Evolutionary conservation across 1,140 invertebrate species (phyloP).

Genomic region (Acromyrmex heyeri): DNA sequence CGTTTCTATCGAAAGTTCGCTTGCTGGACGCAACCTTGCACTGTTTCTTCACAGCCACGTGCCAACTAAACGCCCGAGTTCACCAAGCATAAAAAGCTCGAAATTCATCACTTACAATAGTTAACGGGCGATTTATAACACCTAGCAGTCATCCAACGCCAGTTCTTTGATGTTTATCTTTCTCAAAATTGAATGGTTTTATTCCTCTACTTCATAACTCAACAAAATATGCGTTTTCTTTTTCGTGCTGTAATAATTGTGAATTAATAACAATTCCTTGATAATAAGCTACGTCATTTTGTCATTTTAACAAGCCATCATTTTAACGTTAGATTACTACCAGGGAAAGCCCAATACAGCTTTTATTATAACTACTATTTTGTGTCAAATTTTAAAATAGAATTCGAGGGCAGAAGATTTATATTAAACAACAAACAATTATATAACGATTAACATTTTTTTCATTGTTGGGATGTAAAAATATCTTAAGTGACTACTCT

Average conservation of each 20-base stretch:
- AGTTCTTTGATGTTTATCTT: neutral
- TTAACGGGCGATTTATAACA: neutral
- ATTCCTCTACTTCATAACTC: neutral
- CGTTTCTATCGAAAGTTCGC: conserved; percentile 35
- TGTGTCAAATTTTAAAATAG: too few relatives aligned
- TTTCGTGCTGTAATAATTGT: neutral
- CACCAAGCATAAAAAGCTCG: neutral
- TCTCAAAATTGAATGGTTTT: neutral
- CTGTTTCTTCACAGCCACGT: conserved; percentile 2
- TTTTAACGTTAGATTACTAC: too few relatives aligned
- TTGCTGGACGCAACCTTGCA: neutral
- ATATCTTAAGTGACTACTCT: too few relatives aligned
- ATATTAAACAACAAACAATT: too few relatives aligned
- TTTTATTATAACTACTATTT: too few relatives aligned
- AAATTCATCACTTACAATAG: neutral
- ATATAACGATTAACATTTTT: too few relatives aligned
- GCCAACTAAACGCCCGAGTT: neutral
- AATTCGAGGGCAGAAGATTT: too few relatives aligned
- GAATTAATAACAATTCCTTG: neutral
- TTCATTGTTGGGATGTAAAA: too few relatives aligned
- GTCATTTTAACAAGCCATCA: too few relatives aligned
- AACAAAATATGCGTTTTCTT: neutral
- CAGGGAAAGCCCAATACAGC: too few relatives aligned
- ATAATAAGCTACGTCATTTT: too few relatives aligned
- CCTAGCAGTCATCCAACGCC: neutral